Conservation (phyloP, 2,797 vertebrate species). For the Brachyrhaphis roseni region DNA sequence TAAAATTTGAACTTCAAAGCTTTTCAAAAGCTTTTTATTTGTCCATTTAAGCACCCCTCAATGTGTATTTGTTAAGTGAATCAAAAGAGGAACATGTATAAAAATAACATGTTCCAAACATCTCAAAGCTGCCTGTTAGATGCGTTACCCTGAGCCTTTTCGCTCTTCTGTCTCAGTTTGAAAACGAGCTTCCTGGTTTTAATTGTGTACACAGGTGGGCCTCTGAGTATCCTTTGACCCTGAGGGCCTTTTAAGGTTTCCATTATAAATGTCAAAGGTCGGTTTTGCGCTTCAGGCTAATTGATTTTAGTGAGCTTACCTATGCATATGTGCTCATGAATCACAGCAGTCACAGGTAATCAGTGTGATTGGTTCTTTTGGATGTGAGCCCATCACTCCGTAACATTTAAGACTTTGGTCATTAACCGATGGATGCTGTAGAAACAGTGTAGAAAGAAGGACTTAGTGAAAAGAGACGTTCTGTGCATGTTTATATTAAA, state of each 20-base stretch:
- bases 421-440: neutral
- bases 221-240: slow-evolving; percentile 62
- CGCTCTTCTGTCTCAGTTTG: slow-evolving; percentile 38
- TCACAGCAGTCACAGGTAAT: slow-evolving; percentile 47
- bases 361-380: slow-evolving; percentile 39
- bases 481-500: neutral
- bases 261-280: slow-evolving; percentile 74
- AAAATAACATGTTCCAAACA: slow-evolving; percentile 1
- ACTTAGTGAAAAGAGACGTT: neutral
- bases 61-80: neutral
- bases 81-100: slow-evolving; percentile 8
- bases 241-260: slow-evolving; percentile 53
- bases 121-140: slow-evolving; percentile 4
- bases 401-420: neutral
- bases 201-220: slow-evolving; percentile 79
- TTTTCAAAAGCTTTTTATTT: neutral
- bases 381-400: neutral
- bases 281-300: slow-evolving; percentile 68
- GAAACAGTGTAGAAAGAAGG: neutral
- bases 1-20: neutral
- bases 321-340: slow-evolving; percentile 64
- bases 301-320: slow-evolving; percentile 60
- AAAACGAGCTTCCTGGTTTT: slow-evolving; percentile 61
- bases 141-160: slow-evolving; percentile 16
- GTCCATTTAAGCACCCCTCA: slow-evolving; percentile 8